phyloP scores from a whole-genome alignment of 1,140 invertebrate genomes.

The Dolichoris vasculosae region DNA sequence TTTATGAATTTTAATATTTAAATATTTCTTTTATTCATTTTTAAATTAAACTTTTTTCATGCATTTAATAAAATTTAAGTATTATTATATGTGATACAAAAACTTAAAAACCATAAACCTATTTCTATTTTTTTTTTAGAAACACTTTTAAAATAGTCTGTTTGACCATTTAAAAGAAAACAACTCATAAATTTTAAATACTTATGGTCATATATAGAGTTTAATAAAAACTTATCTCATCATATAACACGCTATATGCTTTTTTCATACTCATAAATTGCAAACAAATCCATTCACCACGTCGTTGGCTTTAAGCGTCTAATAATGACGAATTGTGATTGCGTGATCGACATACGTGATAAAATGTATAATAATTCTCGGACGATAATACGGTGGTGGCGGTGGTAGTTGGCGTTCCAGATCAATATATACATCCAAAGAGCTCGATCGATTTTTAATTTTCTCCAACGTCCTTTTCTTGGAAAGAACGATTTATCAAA shows the following conservation, averaged over 20 bases:
- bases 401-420: neutral
- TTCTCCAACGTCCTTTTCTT: neutral
- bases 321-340: neutral
- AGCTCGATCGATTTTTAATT: neutral
- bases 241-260: neutral
- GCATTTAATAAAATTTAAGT: too few relatives aligned
- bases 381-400: neutral
- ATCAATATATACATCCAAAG: neutral
- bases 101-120: too few relatives aligned
- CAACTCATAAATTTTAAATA: too few relatives aligned
- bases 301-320: neutral
- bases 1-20: too few relatives aligned
- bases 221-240: neutral
- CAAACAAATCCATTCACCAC: neutral
- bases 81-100: too few relatives aligned
- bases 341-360: conserved; percentile 20
- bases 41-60: too few relatives aligned
- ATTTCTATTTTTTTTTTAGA: too few relatives aligned
- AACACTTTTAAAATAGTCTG: too few relatives aligned
- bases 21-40: too few relatives aligned
- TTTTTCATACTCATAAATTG: neutral
- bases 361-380: conserved; percentile 25
- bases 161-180: too few relatives aligned
- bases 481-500: neutral
- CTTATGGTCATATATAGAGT: neutral